phyloP scores from a whole-genome alignment of 1,140 invertebrate species.

The Drosophila saltans region DNA sequence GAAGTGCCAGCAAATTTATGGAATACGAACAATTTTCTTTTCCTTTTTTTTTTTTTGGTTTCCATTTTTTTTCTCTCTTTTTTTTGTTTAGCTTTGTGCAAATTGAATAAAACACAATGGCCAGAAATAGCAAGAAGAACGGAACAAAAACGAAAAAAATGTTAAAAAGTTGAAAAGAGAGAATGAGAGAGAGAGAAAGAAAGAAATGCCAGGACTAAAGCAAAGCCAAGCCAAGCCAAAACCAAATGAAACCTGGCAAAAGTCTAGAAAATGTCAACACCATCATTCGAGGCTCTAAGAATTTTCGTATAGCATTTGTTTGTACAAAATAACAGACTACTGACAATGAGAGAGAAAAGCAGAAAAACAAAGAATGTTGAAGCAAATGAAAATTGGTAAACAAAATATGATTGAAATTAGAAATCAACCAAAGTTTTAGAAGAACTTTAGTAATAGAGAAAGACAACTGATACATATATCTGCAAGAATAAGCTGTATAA shows the following conservation, averaged over 20 bases:
- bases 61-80: conserved; percentile 31
- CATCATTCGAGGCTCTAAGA: conserved; percentile 2
- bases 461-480: too few species aligned
- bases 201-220: not conserved
- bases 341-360: not conserved
- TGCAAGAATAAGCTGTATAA: too few species aligned
- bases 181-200: not conserved
- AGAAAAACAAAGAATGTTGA: not conserved
- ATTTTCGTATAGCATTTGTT: conserved; percentile 12
- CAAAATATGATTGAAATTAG: not conserved
- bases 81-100: conserved; percentile 56
- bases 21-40: conserved; percentile 68
- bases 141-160: conserved; percentile 12
- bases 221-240: conserved; percentile 16
- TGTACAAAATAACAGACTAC: not conserved
- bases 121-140: conserved; percentile 15
- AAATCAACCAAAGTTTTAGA: not conserved
- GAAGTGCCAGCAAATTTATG: conserved; percentile 80
- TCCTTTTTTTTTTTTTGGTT: conserved; percentile 45
- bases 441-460: too few species aligned
- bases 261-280: conserved; percentile 10
- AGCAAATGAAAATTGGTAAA: not conserved
- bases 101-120: conserved; percentile 74
- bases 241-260: conserved; percentile 15
- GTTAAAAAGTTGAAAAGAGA: conserved; percentile 38